Percentiles rank a stretch among this genome's conserved stretches.
Evolutionary conservation across 1,140 invertebrate genomes (phyloP).

Genomic region (Penaeus chinensis): DNA sequence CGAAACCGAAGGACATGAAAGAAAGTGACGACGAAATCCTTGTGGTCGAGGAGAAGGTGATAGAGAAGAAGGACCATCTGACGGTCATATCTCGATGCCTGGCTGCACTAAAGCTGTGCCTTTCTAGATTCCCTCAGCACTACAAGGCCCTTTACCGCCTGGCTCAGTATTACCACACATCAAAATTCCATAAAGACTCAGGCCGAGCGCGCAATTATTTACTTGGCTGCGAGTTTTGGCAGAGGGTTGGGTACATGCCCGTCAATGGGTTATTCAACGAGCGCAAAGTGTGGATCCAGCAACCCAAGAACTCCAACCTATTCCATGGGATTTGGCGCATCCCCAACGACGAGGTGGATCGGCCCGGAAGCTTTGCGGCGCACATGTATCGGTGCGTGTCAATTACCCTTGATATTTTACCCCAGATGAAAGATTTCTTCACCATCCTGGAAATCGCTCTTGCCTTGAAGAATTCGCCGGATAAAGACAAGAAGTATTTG

Average conservation of each 20-base stretch:
- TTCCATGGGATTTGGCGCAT: slow-evolving; percentile 89
- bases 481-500: slow-evolving; percentile 85
- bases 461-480: slow-evolving; percentile 82
- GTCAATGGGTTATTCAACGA: slow-evolving; percentile 83
- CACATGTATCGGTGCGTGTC: slow-evolving; percentile 89
- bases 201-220: slow-evolving; percentile 79
- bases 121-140: slow-evolving; percentile 87
- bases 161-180: slow-evolving; percentile 85
- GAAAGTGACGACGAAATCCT: slow-evolving; percentile 54
- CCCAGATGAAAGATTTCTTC: slow-evolving; percentile 82
- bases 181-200: slow-evolving; percentile 76
- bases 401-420: slow-evolving; percentile 83
- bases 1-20: slow-evolving; percentile 37
- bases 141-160: slow-evolving; percentile 93
- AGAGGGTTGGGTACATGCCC: slow-evolving; percentile 60
- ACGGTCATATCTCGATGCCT: slow-evolving; percentile 73
- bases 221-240: slow-evolving; percentile 72
- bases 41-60: slow-evolving; percentile 66
- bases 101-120: slow-evolving; percentile 84
- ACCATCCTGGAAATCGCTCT: slow-evolving; percentile 84
- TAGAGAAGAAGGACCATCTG: slow-evolving; percentile 69
- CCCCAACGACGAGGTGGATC: slow-evolving; percentile 88
- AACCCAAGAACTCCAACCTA: slow-evolving; percentile 76
- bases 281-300: slow-evolving; percentile 73
- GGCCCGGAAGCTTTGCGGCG: slow-evolving; percentile 89